Conservation (phyloP, 37 sponge, comb jelly and placozoan species). For the Cliona cf. orientalis region DNA sequence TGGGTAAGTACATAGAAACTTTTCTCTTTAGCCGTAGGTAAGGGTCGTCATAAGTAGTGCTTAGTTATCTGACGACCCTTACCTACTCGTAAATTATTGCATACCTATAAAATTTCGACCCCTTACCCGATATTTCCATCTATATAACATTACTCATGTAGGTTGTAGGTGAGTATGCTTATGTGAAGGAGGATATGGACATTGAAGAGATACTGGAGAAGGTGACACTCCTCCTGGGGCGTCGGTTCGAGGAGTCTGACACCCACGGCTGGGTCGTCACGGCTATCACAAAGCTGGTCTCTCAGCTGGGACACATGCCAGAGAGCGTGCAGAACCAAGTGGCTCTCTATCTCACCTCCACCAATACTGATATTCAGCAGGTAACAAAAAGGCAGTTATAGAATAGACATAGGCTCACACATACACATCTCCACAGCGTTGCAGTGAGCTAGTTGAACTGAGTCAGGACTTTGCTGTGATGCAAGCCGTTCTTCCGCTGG, state of each 20-base stretch:
- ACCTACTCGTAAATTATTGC: no score
- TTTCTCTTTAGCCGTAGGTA: neutral
- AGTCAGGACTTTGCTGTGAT: constrained; percentile 48
- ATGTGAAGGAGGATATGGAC: constrained; percentile 57
- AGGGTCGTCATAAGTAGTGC: neutral
- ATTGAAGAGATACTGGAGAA: constrained; percentile 66
- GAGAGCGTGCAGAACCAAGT: constrained; percentile 50
- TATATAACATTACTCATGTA: neutral
- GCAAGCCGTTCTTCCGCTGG: constrained; percentile 80
- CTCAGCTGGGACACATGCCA: constrained; percentile 61
- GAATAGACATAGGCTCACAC: neutral
- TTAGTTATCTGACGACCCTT: no score
- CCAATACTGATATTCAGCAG: constrained; percentile 74
- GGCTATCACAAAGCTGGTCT: constrained; percentile 62
- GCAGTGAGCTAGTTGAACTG: constrained; percentile 72
- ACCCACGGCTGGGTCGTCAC: constrained; percentile 72
- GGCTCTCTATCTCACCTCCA: constrained; percentile 48
- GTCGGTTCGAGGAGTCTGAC: constrained; percentile 45
- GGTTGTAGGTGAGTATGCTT: constrained; percentile 83
- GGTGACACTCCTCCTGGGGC: constrained; percentile 45
- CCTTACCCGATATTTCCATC: neutral
- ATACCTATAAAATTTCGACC: no score
- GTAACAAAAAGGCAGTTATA: constrained; percentile 11
- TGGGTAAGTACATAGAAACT: constrained; percentile 60
- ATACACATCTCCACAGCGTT: constrained; percentile 72